Base-by-base conservation (phyloP, 2,888 invertebrate species). In the Ormyrus nitidulus region DNA sequence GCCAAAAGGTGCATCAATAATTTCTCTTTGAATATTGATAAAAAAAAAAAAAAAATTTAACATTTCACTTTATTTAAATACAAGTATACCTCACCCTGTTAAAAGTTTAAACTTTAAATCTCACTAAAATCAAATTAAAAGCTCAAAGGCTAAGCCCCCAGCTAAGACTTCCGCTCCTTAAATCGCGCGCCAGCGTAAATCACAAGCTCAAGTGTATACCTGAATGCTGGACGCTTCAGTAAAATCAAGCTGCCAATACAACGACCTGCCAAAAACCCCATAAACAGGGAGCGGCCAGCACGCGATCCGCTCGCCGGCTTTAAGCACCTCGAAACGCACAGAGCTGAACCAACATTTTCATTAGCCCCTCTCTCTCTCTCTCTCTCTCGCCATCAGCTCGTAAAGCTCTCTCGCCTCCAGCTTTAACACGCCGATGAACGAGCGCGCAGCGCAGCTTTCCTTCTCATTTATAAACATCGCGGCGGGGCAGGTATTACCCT, bases 281-380 rank as follows among this genome's bases (percentile, higher is more conserved):
- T 65, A 65, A 65, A 65, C 58, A 46, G 11, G 10, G 48, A 46
- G 5, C 34, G 34, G 34, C 34, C 34, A 4, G 34, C 34, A 34
- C 34, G 34, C 34, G 34, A 34, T 34, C 34, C 34, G 34, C 34
- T 34, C 34, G 4, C 34, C 34, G 34, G 34, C 34, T 34, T 4
- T 34, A 34, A 3, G 34, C 34, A 34, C 59, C 70, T 19, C 19
- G 13, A 34, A 46, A 56, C 44, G n/a, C 5, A 69, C 56, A 6
- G 56, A 72, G 46, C 61, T 53, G n/a, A 72, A 72, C 49, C 44
- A 72, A 53, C 72, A 49, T 72, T 72, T 72, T 61, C 72, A 72
- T 72, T 72, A 72, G 59, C 51, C n/a, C 0, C 59, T 11, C 34
- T 61, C 8, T 2, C 59, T 11, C 34, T 61, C 8, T 3, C 44